Percentiles rank a stretch among this genome's conserved stretches.
These are phyloP conservation scores for Catharus bicknelli DNA, from an alignment of 2,113 vertebrate genomes.

Conservation along the genomic window DNA sequence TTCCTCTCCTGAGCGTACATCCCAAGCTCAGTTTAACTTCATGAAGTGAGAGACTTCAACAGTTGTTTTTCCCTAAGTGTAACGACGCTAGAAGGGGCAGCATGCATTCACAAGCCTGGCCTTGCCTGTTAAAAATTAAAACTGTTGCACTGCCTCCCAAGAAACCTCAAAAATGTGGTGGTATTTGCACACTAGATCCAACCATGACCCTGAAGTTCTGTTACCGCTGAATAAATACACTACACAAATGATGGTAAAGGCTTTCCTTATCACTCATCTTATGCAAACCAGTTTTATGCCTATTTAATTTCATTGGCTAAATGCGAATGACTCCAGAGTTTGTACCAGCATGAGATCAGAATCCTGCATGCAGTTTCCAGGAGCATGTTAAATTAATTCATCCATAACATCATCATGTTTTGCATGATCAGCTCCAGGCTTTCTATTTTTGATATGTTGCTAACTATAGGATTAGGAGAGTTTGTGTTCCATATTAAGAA, in stretches of 20 bases:
- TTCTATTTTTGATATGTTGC: background rate
- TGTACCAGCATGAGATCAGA: background rate
- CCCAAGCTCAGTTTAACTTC: background rate
- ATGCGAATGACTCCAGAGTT: background rate
- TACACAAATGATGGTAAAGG: background rate
- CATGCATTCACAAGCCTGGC: background rate
- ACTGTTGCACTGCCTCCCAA: background rate
- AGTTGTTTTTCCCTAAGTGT: background rate
- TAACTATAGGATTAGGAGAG: background rate
- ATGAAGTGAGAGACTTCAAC: background rate
- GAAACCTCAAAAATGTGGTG: background rate
- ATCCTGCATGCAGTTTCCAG: background rate
- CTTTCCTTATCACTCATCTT: background rate
- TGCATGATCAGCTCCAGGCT: background rate
- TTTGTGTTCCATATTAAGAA: background rate
- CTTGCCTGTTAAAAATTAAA: background rate
- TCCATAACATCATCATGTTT: background rate
- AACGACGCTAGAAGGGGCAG: background rate
- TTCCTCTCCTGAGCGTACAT: background rate
- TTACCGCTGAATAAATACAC: background rate
- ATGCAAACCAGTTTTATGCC: background rate
- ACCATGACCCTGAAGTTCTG: background rate
- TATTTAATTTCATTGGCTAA: conserved; percentile 7
- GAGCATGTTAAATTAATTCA: background rate
- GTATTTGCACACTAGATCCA: background rate